Evolutionary conservation across 2,888 invertebrate species (phyloP), one percentile per base, ranked within the genome.

Genomic region (Vanessa cardui): DNA sequence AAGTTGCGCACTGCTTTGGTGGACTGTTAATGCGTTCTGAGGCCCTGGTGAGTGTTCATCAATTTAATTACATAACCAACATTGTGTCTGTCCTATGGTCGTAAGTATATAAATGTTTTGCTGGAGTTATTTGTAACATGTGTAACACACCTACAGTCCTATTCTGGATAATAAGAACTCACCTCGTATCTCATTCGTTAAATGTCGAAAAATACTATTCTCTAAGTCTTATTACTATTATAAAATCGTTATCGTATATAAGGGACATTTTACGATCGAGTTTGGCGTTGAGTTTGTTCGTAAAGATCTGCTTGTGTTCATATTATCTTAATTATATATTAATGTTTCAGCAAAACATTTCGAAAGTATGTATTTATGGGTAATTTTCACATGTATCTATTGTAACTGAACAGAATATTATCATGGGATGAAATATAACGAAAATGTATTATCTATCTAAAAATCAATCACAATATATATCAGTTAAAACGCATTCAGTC

Each of bases 1-100:
- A 90, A 90, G 89, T 90, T 80, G 85, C 84, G 90, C 92, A 92
- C 92, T 90, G 92, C 92, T 92, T 92, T 91, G 92, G 92, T 92
- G 91, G 87, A 90, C 88, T 90, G 91, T 89, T 90, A 90, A 89
- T 91, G 86, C 90, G 89, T 89, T 86, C 87, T 85, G 86, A 86
- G 81, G 86, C 78, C 86, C 85, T 84, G 92, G 92, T 92, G 92
- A 92, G 92, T 92, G 91, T 88, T 85, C 89, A 90, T 90, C 86
- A 82, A 74, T 91, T 88, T 89, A 87, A 89, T 87, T 85, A 83
- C 77, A 73, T 75, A 71, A 68, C 73, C 71, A 75, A 70, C 73
- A 68, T 75, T 74, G 74, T 76, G 73, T 73, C 70, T 74, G 74
- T 75, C 70, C 50, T n/a, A 12, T 9, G 16, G 16, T 50, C 50